Evolutionary conservation across 2,888 invertebrate genomes (phyloP).

Genomic region (Netelia inedita): DNA sequence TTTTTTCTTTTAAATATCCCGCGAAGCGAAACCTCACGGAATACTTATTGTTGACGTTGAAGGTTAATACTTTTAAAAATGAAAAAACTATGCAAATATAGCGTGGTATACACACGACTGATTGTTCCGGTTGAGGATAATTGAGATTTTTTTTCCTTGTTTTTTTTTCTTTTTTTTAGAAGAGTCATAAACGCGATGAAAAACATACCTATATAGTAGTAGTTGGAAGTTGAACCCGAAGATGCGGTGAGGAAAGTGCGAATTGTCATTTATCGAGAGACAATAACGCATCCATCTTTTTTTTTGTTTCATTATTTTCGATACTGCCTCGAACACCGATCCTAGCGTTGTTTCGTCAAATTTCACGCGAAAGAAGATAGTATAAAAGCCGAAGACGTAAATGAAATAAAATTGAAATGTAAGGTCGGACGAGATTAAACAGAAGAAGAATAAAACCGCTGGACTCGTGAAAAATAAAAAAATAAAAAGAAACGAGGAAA

Average conservation of each 20-base stretch:
- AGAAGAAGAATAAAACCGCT: conserved; percentile 21
- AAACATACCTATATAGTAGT: conserved; percentile 62
- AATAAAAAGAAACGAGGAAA: conserved; percentile 35
- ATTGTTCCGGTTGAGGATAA: conserved; percentile 75
- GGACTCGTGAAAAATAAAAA: conserved; percentile 11
- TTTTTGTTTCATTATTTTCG: conserved; percentile 67
- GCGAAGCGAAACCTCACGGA: conserved; percentile 70
- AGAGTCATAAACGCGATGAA: conserved; percentile 63
- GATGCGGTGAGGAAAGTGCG: conserved; percentile 65
- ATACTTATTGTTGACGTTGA: conserved; percentile 80
- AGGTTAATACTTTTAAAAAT: conserved; percentile 73
- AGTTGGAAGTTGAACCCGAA: conserved; percentile 67
- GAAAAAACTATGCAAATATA: conserved; percentile 68
- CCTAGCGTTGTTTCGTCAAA: conserved; percentile 57
- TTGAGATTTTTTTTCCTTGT: conserved; percentile 59
- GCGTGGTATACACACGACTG: conserved; percentile 75
- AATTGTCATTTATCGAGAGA: conserved; percentile 80
- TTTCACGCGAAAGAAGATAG: conserved; percentile 18
- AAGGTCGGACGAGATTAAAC: neutral
- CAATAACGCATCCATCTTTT: conserved; percentile 72
- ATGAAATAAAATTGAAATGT: conserved; percentile 3
- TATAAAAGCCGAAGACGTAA: conserved; percentile 4
- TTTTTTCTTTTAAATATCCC: conserved; percentile 51
- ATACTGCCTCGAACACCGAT: conserved; percentile 74
- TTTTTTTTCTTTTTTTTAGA: conserved; percentile 48